A percentile compares a stretch with the other conserved stretches of the same genome.
Conservation (phyloP, 1,140 invertebrate species). For the Prorops nasuta region DNA sequence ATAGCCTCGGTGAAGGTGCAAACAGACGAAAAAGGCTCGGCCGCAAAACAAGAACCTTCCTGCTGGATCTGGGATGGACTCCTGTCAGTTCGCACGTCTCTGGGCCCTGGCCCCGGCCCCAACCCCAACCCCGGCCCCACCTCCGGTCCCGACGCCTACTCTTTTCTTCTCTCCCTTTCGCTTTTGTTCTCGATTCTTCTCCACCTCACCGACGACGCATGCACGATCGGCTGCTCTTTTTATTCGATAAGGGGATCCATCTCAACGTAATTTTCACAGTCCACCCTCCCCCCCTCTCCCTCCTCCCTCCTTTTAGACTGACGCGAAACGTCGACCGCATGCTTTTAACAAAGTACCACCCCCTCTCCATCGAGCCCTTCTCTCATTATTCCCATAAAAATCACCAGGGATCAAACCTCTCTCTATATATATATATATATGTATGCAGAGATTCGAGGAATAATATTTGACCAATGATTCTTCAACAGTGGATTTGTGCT, state of each 20-base stretch:
- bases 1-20: slow-evolving; percentile 43
- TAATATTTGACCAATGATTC: no score
- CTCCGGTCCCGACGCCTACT: slow-evolving; percentile 7
- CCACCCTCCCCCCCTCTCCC: slow-evolving; percentile 23
- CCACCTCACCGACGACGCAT: not conserved
- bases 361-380: no score
- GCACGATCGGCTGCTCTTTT: slow-evolving; percentile 18
- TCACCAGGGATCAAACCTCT: no score
- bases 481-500: slow-evolving; percentile 23
- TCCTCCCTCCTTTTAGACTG: no score
- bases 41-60: slow-evolving; percentile 37
- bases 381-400: no score
- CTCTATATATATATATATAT: no score
- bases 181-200: not conserved
- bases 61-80: slow-evolving; percentile 32
- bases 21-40: slow-evolving; percentile 35
- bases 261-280: slow-evolving; percentile 31
- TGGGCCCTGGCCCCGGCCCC: no score
- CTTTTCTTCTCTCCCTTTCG: slow-evolving; percentile 2
- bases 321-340: slow-evolving; percentile 27
- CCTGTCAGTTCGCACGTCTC: slow-evolving; percentile 44
- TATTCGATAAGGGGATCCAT: slow-evolving; percentile 33
- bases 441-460: no score
- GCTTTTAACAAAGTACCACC: no score
- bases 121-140: slow-evolving; percentile 12